Evolutionary conservation across 2,888 invertebrate genomes (phyloP).

Genomic region (Argynnis bischoffii): DNA sequence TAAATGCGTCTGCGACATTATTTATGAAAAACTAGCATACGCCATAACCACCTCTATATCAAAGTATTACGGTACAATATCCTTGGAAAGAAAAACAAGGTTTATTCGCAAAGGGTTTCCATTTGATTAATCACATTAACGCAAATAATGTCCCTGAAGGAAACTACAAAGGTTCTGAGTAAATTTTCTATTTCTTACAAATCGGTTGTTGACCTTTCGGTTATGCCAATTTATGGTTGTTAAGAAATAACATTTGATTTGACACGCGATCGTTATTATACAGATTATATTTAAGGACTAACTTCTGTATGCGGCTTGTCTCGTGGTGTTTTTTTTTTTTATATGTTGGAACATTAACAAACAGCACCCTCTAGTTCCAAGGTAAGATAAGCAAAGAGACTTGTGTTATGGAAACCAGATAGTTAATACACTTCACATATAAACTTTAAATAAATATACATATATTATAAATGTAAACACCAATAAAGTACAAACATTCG

Average conservation of each 20-base stretch:
- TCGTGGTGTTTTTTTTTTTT: no score
- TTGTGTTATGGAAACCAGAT: no score
- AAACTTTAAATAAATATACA: no score
- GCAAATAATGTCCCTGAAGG: slow-evolving; percentile 47
- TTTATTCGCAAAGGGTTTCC: slow-evolving; percentile 50
- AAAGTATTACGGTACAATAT: slow-evolving; percentile 32
- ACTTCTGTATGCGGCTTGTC: no score
- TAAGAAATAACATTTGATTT: slow-evolving; percentile 11
- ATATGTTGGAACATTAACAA: no score
- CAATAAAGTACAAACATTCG: no score
- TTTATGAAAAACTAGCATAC: slow-evolving; percentile 29
- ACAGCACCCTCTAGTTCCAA: no score
- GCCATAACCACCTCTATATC: slow-evolving; percentile 25
- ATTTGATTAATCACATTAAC: slow-evolving; percentile 61
- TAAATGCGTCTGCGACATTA: slow-evolving; percentile 48
- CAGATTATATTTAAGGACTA: no score
- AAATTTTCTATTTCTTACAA: slow-evolving; percentile 27
- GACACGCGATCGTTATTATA: neutral
- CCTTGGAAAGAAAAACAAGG: slow-evolving; percentile 8
- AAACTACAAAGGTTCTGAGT: slow-evolving; percentile 38
- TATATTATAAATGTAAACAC: no score
- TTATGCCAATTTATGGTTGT: slow-evolving; percentile 25
- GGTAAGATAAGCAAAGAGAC: no score
- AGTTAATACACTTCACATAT: no score
- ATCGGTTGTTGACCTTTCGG: slow-evolving; percentile 23